phyloP scores from a whole-genome alignment of 2,888 invertebrate genomes.

The Ecliptopera silaceata region DNA sequence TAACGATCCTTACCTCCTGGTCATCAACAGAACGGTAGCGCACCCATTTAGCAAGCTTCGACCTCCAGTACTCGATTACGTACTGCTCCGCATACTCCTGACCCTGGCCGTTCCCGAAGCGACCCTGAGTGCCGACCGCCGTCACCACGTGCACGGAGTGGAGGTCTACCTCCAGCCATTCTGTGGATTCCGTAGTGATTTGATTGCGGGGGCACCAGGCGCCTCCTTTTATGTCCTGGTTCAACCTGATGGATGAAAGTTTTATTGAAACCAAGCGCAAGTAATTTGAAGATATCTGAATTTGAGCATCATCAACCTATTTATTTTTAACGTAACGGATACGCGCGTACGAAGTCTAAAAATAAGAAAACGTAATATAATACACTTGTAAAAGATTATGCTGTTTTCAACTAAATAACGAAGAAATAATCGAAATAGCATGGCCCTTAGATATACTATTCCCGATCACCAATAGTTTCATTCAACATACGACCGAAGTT shows the following conservation, averaged over 20 bases:
- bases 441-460: too few species aligned
- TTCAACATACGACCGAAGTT: too few species aligned
- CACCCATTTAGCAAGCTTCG: conserved; percentile 91
- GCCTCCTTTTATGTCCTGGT: conserved; percentile 91
- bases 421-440: too few species aligned
- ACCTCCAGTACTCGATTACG: conserved; percentile 92
- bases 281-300: not conserved
- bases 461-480: too few species aligned
- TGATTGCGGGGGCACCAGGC: conserved; percentile 96
- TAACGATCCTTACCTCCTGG: conserved; percentile 89
- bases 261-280: not conserved
- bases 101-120: conserved; percentile 96
- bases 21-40: conserved; percentile 89
- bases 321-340: too few species aligned
- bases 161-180: conserved; percentile 92
- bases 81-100: conserved; percentile 94
- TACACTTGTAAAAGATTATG: too few species aligned
- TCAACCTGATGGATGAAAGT: conserved; percentile 83
- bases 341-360: too few species aligned
- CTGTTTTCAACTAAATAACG: too few species aligned
- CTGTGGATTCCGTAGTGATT: conserved; percentile 89
- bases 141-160: conserved; percentile 91
- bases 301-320: not conserved
- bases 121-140: conserved; percentile 91
- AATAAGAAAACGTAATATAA: too few species aligned